These are phyloP conservation scores for Aurelia aurita DNA, from an alignment of 30 jellyfish, hydroid and myxozoan genomes.

Conservation along the genomic window DNA sequence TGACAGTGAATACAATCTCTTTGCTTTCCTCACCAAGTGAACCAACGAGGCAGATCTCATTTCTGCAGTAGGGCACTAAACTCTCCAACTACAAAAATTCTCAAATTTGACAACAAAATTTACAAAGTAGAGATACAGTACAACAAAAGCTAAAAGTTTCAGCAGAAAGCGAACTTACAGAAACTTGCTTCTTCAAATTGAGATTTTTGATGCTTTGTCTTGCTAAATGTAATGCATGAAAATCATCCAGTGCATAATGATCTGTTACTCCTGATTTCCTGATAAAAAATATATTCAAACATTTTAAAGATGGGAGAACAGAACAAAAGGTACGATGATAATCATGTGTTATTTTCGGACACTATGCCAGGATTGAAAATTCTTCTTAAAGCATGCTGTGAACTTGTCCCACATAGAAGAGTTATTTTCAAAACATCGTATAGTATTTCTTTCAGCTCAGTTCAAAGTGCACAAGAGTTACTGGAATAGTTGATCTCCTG, in stretches of 20 bases:
- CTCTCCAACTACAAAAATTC: neutral
- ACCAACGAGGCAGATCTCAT: too few relatives aligned
- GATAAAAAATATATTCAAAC: neutral
- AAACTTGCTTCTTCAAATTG: constrained; percentile 17
- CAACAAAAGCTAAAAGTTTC: neutral
- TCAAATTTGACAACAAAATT: neutral
- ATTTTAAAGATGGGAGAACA: neutral
- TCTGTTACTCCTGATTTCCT: constrained; percentile 97
- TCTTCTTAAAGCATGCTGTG: too few relatives aligned
- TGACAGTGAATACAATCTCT: too few relatives aligned
- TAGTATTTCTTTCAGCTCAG: too few relatives aligned
- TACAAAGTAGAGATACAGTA: neutral
- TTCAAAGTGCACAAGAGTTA: too few relatives aligned
- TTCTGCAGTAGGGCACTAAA: too few relatives aligned
- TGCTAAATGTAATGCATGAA: constrained; percentile 92
- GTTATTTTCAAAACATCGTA: too few relatives aligned
- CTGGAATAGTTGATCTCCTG: too few relatives aligned
- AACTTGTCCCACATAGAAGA: too few relatives aligned
- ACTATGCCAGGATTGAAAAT: too few relatives aligned
- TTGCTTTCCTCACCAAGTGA: too few relatives aligned
- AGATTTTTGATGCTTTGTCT: constrained; percentile 81
- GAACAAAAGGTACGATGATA: neutral
- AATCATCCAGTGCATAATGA: constrained; percentile 93
- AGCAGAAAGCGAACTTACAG: neutral
- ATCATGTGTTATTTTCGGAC: neutral